Evolutionary conservation across 1,140 invertebrate genomes (phyloP), one percentile per base, ranked within the genome.

Genomic region (Mycetomoellerius zeteki): DNA sequence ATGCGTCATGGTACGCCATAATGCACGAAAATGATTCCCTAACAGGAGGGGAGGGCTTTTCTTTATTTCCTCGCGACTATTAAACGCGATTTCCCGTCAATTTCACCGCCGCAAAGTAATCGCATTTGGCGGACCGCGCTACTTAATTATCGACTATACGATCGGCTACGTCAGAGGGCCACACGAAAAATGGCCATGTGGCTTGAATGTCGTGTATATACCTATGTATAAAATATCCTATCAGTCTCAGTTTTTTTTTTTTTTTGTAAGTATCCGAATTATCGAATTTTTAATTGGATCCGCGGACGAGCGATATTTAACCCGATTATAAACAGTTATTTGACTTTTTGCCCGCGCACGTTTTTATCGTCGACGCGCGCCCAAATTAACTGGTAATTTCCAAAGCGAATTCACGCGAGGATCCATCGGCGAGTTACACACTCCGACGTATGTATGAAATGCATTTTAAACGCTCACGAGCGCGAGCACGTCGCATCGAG

Each of bases 81-180:
- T 90, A 90, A 90, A 89, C 43, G 89, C 72, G 88, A 90, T 89
- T 89, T 87, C 89, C 88, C 73, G 71, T 76, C 50, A 67, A 50
- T 71, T 54, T 88, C 65, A 24, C 2, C 60, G 52, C 86, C 71
- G 71, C 67, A 47, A 62, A 37, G 64, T 90, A 90, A 90, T 90
- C 62, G 88, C 85, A 78, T 90, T 90, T 84, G 65, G 85, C 50
- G 85, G 77, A 58, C 52, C 60, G 71, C 64, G 56, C 62, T 50
- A 56, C 85, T 43, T 88, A 90, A 90, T 90, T 87, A 90, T 87
- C 56, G 71, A 24, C 71, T 65, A 50, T 52, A 50, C 60, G 54
- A 89, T 89, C 56, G 19, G 77, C 43, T 27, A 62, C 54, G 62
- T 58, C 54, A 47, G 24, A 84, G 64, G 27, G 82, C 62, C 27